A percentile compares a stretch with the other conserved stretches of the same genome.
These are phyloP conservation scores for Chrysochloris asiatica DNA, from an alignment of 2,113 vertebrate genomes.

Conservation along the genomic window DNA sequence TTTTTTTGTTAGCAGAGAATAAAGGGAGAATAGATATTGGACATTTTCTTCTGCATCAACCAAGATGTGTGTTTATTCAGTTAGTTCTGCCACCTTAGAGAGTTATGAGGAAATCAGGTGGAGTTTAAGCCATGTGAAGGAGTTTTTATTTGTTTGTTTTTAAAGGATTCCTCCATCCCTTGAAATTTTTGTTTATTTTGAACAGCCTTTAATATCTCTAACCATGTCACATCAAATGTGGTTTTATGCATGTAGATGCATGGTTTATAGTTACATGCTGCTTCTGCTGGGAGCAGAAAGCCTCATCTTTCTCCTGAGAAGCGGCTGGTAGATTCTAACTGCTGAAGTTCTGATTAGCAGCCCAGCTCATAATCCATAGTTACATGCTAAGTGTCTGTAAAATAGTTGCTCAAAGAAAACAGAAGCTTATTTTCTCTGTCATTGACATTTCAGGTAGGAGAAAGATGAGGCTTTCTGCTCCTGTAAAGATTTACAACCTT, in stretches of 20 bases:
- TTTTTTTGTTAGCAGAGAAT: background rate
- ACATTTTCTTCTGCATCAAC: background rate
- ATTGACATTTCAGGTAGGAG: background rate
- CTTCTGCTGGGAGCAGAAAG: too few species aligned
- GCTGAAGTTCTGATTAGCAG: too few species aligned
- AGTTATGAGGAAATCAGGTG: background rate
- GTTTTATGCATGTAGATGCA: background rate
- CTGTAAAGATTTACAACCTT: too few species aligned
- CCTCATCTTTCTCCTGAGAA: too few species aligned
- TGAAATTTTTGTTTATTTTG: constrained; percentile 22
- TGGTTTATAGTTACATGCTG: background rate
- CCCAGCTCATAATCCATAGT: too few species aligned
- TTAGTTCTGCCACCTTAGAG: background rate
- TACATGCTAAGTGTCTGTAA: too few species aligned
- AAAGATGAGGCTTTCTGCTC: too few species aligned
- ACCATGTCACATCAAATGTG: background rate
- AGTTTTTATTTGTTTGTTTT: background rate
- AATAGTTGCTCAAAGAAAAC: background rate
- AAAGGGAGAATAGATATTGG: background rate
- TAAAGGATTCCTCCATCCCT: background rate
- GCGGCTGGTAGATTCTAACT: too few species aligned
- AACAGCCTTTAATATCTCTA: background rate
- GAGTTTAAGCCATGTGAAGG: background rate
- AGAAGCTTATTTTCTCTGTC: background rate
- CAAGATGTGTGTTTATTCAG: background rate